A percentile compares a stretch with the other conserved stretches of the same genome.
Conservation (phyloP, 2,797 vertebrate genomes). For the Garrulus glandarius region DNA sequence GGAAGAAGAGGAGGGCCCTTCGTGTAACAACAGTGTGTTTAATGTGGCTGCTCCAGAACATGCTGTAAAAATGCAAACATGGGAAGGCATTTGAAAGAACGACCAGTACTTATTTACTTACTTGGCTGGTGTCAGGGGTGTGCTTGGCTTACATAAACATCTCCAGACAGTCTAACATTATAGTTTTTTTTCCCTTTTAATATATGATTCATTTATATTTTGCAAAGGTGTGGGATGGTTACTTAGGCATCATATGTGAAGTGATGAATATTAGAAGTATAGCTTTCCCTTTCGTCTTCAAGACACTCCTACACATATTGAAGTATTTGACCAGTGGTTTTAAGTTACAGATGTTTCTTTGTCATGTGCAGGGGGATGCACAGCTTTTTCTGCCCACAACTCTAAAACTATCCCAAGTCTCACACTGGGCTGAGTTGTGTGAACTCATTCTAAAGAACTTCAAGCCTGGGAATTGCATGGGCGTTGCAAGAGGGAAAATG, state of each 20-base stretch:
- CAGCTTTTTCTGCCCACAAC: slow-evolving; percentile 38
- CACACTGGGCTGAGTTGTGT: slow-evolving; percentile 9
- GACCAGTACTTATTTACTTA: slow-evolving; percentile 10
- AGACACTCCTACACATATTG: slow-evolving; percentile 12
- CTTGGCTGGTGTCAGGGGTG: neutral
- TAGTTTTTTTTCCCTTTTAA: neutral
- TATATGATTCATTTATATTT: slow-evolving; percentile 21
- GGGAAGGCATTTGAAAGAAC: neutral
- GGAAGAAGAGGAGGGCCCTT: neutral
- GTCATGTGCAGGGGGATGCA: neutral
- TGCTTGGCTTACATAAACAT: neutral
- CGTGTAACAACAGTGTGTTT: neutral
- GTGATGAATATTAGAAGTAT: neutral
- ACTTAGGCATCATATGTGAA: neutral
- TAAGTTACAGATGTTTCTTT: slow-evolving; percentile 57
- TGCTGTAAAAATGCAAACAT: neutral
- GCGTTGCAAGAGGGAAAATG: neutral
- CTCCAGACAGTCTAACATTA: neutral
- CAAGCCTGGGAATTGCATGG: slow-evolving; percentile 60
- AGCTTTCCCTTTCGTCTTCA: slow-evolving; percentile 20
- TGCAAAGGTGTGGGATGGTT: neutral
- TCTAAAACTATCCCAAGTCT: slow-evolving; percentile 4
- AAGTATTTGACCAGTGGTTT: slow-evolving; percentile 50
- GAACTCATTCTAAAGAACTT: neutral
- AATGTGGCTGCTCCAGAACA: neutral